Base-by-base conservation (phyloP, 2,797 vertebrate genomes). In the Chelon labrosus region DNA sequence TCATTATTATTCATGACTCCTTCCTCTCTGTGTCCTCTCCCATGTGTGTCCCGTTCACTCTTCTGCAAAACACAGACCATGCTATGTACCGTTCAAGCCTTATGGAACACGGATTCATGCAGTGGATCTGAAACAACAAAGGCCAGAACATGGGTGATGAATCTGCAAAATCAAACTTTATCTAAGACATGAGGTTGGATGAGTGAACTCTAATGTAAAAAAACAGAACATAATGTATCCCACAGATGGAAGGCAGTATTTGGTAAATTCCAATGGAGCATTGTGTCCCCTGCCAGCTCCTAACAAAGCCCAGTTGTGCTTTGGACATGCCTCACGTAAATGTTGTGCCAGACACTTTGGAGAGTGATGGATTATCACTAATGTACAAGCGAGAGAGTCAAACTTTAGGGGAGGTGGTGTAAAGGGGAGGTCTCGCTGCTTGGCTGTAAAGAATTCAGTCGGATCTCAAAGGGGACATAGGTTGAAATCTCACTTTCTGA, bases 271-370 rank as follows among this genome's bases (percentile, higher is more conserved):
- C 59, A 55, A 4, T 10, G 19, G 1, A 25, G 56, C 38, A 22
- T 65, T 58, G 49, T 47, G 38, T 61, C 67, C 42, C 11, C 50
- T 39, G 80, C 80, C 84, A 88, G 80, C 39, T 66, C 63, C 66
- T 84, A 83, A 90, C 78, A 85, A 84, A 84, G 81, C 84, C 85
- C 83, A 88, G 82, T 88, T 80, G 77, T 80, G 77, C 81, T 78
- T 87, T 83, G 66, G 31, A 82, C 85, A 82, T 55, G 31, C 55
- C 66, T 78, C 37, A 65, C 69, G 60, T 44, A 61, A 77, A 70
- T 58, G 70, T 41, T 44, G 62, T 53, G 70, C 75, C 68, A 82
- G 65, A 81, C 47, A 64, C 57, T 69, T 82, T 51, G 35, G 64
- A 70, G 70, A 65, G 73, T 80, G 82, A 87, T 83, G 83, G 65